A percentile compares a stretch with the other conserved stretches of the same genome.
Evolutionary conservation across 1,140 invertebrate genomes (phyloP).

Genomic region (Ostrea denselamellosa): DNA sequence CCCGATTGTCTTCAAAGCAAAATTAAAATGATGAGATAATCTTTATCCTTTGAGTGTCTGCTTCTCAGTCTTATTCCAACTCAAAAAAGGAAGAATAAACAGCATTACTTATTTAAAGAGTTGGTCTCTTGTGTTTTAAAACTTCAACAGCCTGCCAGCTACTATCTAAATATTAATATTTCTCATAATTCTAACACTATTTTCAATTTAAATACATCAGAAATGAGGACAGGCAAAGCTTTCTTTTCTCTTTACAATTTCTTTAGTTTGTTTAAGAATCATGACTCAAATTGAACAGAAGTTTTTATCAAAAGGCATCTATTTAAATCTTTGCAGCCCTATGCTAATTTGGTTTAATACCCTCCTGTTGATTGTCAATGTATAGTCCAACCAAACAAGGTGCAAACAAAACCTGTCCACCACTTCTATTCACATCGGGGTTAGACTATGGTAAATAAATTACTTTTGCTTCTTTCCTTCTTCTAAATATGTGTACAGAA

Average conservation of each 20-base stretch:
- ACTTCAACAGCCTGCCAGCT: neutral
- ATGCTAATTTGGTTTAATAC: constrained; percentile 46
- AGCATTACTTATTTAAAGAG: neutral
- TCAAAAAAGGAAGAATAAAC: neutral
- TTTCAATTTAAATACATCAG: constrained; percentile 40
- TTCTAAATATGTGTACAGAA: constrained; percentile 51
- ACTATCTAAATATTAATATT: constrained; percentile 40
- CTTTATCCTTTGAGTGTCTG: neutral
- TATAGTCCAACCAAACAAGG: constrained; percentile 10
- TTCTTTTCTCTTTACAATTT: constrained; percentile 41
- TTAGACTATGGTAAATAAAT: constrained; percentile 47
- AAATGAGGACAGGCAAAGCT: constrained; percentile 22
- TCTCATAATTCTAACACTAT: constrained; percentile 38
- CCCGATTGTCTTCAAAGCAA: neutral
- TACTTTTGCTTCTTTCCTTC: constrained; percentile 42
- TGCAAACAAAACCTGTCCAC: constrained; percentile 36
- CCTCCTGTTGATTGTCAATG: constrained; percentile 13
- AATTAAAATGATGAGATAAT: neutral
- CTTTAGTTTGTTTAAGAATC: constrained; percentile 40
- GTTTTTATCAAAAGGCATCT: constrained; percentile 46
- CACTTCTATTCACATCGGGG: neutral
- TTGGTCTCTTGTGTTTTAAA: constrained; percentile 30
- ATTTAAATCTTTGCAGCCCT: constrained; percentile 45
- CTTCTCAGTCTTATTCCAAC: constrained; percentile 7
- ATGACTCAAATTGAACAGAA: constrained; percentile 40